Base-by-base conservation (phyloP, 1,140 invertebrate genomes). In the Hylyphantes graminicola region DNA sequence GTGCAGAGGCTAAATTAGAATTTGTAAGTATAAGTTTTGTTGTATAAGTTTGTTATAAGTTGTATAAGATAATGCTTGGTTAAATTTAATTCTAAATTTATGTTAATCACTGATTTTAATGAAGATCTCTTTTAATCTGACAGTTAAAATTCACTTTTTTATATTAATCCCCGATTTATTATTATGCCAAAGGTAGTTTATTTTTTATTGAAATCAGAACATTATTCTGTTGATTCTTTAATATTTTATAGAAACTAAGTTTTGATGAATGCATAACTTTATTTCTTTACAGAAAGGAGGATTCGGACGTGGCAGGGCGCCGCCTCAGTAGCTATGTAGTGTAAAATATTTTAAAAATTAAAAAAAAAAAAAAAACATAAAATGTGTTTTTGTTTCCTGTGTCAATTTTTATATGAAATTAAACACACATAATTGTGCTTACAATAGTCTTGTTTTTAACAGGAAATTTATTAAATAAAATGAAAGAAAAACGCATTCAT, bases 1-100 rank as follows among this genome's bases (percentile, higher is more conserved):
- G 74, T 19, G 93, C 94, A 57, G 94, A 93, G 86, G 57, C 87
- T 50, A 86, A 94, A 89, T 92, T 98, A 87, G 96, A 98, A 93
- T 98, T 98, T 91, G 93, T 94, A 92, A 93, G 93, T 93, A 61
- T 87, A 65, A 8, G 9, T 21, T 51, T 67, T 48, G 13, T n/a
- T 17, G 19, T 8, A 19, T 15, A 17, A 11, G 21, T 12, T n/a
- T 55, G 55, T 7, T 73, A 3, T 55, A 4, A 50, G 51, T 12
- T 65, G 63, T n/a, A 17, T 17, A 10, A 65, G 6, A n/a, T 11
- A 17, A 17, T 21, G 11, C 10, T 4, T 3, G n/a, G 0, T 65
- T 67, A 21, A 7, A 19, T 19, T 17, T 21, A 17, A 67, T 67
- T 67, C 12, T 67, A 65, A 21, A 21, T 12, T 65, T 15, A n/a